Evolutionary conservation across 2,113 vertebrate genomes (phyloP), one percentile per base, ranked within the genome.

Genomic region (Bubo scandiacus): DNA sequence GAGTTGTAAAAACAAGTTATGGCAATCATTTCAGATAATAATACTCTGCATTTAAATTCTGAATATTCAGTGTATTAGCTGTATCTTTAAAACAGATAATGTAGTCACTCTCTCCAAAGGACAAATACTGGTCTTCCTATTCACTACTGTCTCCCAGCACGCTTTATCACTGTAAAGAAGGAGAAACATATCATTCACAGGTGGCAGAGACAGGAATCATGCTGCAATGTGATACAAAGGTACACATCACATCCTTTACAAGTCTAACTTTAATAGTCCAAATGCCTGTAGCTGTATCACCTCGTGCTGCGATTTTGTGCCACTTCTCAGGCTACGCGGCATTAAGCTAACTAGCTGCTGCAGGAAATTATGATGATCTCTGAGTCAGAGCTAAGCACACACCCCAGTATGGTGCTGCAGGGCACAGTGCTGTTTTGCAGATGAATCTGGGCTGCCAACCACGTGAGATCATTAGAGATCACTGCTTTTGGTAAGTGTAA

Each of bases 331-430:
- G 61, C 73, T 91, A 27, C 6, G 1, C 30, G 2, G 83, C 73
- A 63, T 58, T 70, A 70, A 29, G 51, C 32, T 90, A 80, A 90
- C 27, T 25, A 82, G 91, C n/a, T 85, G 30, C 78, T 85, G 51
- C 89, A 94, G 95, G 96, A 97, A 97, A 94, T 54, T 54, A 94
- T 86, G 49, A 94, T 38, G 66, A 87, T 52, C 87, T 79, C 55
- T 29, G n/a, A 96, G 86, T 97, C 95, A 96, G 45, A 86, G 32
- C 54, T 25, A 30, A 73, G 55, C 58, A 91, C 72, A 94, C 86
- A 92, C 78, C 91, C 84, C 74, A 65, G 72, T 74, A 94, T 5
- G 2, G 90, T 72, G 88, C 92, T 92, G 86, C 55, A 86, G 90
- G 96, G 92, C 72, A 94, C 70, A 21, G 77, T 1, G 52, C 77